Evolutionary conservation across 2,888 invertebrate genomes (phyloP), one percentile per base, ranked within the genome.

Genomic region (Tenthredo mesomela): DNA sequence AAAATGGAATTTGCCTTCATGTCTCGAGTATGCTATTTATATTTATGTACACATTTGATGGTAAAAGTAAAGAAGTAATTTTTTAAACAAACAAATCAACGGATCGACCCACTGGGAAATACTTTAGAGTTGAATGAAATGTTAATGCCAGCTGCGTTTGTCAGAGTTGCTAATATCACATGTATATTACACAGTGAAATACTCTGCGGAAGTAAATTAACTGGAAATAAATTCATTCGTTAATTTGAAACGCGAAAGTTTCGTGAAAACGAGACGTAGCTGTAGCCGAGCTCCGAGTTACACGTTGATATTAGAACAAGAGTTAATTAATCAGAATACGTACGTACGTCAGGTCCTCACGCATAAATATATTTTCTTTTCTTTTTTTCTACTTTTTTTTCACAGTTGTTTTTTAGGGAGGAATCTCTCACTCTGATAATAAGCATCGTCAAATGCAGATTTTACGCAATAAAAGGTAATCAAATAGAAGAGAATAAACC

Each of bases 371-470:
- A 12, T 21, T 25, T 37, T 37, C 0, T 37, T 37, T 7, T 37
- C 2, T 37, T 37, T 7, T 37, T 37, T 37, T 37, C 0, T 37
- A 7, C 7, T 37, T 37, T 37, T 37, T 37, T 37, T 5, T 10
- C 9, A 12, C 12, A 12, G 10, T 21, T 21, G 3, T 73, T 25
- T 40, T 40, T 5, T 25, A 21, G 21, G 21, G n/a, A 73, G n/a
- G 21, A 43, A 43, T 73, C 43, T 43, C 40, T 12, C 7, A n/a
- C 43, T 73, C 73, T 18, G 43, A 43, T 73, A 73, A 73, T 43
- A 43, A 43, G 73, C 43, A 29, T 73, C 73, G 21, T 40, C 73
- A 43, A 25, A 73, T 7, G n/a, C 73, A 73, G 73, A 73, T 73
- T 47, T 47, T 12, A 43, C 43, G 21, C 43, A 40, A 73, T n/a